phyloP scores from a whole-genome alignment of 2,888 invertebrate species.

The Habrosyne pyritoides region DNA sequence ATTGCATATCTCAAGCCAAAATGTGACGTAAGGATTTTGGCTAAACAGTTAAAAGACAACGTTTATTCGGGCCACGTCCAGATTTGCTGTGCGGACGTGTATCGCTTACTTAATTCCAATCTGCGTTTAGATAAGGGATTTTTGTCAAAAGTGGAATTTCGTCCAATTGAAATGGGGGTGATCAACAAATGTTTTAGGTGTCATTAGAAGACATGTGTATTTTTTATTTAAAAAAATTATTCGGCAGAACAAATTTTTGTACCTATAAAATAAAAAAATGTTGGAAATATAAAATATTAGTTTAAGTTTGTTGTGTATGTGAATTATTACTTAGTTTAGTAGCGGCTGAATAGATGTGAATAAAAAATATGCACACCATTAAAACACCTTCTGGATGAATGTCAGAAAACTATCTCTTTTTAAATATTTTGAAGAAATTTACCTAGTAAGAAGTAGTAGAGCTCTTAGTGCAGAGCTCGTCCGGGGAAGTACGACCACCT shows the following conservation, averaged over 20 bases:
- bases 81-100: conserved; percentile 51
- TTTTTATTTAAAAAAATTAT: not conserved
- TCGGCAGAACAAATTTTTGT: not conserved
- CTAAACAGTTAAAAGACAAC: conserved; percentile 49
- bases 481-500: no score
- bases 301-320: no score
- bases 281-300: no score
- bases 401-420: no score
- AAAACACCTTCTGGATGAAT: no score
- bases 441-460: no score
- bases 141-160: conserved; percentile 4
- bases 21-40: conserved; percentile 55
- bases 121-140: conserved; percentile 22
- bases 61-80: conserved; percentile 57
- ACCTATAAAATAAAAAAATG: no score
- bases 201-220: not conserved
- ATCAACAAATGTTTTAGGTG: not conserved
- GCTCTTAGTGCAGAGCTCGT: no score
- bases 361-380: no score
- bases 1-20: conserved; percentile 61
- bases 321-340: no score
- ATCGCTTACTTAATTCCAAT: conserved; percentile 41
- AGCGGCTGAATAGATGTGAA: no score
- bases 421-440: no score
- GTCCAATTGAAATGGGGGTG: not conserved